Evolutionary conservation across 92 coral and sea anemone species (phyloP).

Genomic region (Palythoa caribaeorum): DNA sequence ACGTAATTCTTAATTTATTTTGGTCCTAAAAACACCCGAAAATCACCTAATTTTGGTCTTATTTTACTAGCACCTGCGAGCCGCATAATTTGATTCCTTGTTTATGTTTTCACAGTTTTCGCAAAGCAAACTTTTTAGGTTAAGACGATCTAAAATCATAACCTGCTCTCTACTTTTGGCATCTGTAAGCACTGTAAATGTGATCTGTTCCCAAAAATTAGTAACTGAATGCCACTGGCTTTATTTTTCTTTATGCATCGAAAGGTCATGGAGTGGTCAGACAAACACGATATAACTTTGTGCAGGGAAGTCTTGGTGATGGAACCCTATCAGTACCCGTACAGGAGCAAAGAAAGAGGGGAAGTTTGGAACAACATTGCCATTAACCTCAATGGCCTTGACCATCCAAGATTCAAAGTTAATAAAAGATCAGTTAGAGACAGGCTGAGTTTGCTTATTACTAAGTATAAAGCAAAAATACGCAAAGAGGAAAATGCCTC

Average conservation of each 20-base stretch:
- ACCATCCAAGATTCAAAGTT: conserved; percentile 40
- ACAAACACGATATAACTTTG: too few relatives aligned
- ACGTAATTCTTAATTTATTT: conserved; percentile 10
- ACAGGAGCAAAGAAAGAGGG: conserved; percentile 7
- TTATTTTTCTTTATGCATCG: too few relatives aligned
- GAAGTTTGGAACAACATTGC: conserved; percentile 1
- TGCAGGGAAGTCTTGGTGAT: too few relatives aligned
- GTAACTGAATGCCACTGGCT: too few relatives aligned
- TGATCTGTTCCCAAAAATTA: too few relatives aligned
- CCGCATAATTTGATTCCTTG: neutral
- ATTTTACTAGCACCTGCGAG: neutral
- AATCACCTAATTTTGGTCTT: conserved; percentile 21
- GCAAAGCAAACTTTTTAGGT: too few relatives aligned
- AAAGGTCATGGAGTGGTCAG: too few relatives aligned
- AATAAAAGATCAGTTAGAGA: conserved; percentile 33
- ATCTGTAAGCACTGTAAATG: too few relatives aligned
- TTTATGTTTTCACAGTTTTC: too few relatives aligned
- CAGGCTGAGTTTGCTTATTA: conserved; percentile 41
- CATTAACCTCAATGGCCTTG: neutral
- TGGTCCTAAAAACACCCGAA: conserved; percentile 23
- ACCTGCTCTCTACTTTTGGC: too few relatives aligned
- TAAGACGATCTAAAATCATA: neutral
- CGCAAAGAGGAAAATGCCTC: conserved; percentile 40
- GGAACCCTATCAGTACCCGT: too few relatives aligned
- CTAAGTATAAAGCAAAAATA: conserved; percentile 49